phyloP scores from a whole-genome alignment of 2,113 vertebrate species.

The Neomonachus schauinslandi region DNA sequence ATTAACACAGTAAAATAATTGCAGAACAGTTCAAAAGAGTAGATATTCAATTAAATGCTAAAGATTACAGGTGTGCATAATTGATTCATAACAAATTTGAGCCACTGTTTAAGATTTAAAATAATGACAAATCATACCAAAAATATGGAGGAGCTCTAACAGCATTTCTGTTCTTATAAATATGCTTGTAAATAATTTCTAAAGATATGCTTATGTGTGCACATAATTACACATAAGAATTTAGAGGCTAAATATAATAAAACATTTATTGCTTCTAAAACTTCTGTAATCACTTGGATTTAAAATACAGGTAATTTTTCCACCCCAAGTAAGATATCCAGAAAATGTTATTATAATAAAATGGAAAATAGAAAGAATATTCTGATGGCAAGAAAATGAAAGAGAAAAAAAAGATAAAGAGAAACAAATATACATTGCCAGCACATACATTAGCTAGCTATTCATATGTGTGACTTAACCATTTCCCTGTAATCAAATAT shows the following conservation, averaged over 20 bases:
- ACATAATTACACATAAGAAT: background rate
- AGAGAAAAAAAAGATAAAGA: background rate
- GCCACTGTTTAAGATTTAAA: slow-evolving; percentile 26
- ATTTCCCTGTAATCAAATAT: slow-evolving; percentile 24
- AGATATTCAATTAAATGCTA: slow-evolving; percentile 35
- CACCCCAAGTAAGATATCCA: slow-evolving; percentile 37
- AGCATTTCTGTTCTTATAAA: slow-evolving; percentile 52
- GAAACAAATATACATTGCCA: slow-evolving; percentile 7
- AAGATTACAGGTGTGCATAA: background rate
- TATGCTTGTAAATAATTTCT: background rate
- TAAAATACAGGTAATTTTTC: slow-evolving; percentile 40
- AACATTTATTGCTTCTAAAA: slow-evolving; percentile 56
- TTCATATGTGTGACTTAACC: background rate
- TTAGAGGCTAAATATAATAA: slow-evolving; percentile 37
- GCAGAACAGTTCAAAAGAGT: slow-evolving; percentile 22
- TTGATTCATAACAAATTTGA: slow-evolving; percentile 29
- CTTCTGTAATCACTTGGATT: background rate
- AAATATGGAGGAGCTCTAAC: background rate
- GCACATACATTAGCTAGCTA: slow-evolving; percentile 31
- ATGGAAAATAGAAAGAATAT: background rate
- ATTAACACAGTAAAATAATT: slow-evolving; percentile 33
- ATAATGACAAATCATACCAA: slow-evolving; percentile 1
- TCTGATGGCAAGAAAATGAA: background rate
- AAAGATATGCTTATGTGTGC: background rate
- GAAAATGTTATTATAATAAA: slow-evolving; percentile 28